Conservation (phyloP, 2,888 invertebrate species). For the Endomychus coccineus region DNA sequence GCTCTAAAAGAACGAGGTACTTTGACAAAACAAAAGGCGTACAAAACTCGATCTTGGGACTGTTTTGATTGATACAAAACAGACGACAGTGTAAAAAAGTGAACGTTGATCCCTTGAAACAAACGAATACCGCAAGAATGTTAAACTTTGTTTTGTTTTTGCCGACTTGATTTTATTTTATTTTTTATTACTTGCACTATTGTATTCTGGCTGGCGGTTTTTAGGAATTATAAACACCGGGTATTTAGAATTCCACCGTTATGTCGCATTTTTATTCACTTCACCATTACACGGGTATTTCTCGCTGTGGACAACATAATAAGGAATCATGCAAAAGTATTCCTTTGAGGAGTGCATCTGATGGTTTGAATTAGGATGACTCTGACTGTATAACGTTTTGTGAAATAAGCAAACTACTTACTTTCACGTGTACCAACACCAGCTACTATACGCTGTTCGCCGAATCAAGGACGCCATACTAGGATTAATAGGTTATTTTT, state of each 20-base stretch:
- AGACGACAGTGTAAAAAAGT: constrained; percentile 40
- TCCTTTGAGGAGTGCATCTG: no score
- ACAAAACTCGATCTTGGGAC: constrained; percentile 30
- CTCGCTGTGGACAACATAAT: constrained; percentile 13
- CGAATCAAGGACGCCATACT: no score
- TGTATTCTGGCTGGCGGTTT: constrained; percentile 33
- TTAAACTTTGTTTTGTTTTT: constrained; percentile 33
- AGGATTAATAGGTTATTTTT: no score
- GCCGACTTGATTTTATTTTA: constrained; percentile 29
- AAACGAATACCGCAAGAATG: constrained; percentile 40
- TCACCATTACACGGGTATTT: constrained; percentile 15
- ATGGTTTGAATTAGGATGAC: no score
- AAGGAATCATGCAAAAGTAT: no score
- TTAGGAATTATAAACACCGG: constrained; percentile 36
- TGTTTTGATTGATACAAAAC: constrained; percentile 43
- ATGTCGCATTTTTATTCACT: constrained; percentile 33
- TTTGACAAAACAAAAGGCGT: constrained; percentile 34
- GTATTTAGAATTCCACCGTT: constrained; percentile 38
- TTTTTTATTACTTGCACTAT: constrained; percentile 32
- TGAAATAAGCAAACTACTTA: no score
- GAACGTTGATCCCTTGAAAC: constrained; percentile 33
- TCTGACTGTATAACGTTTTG: no score
- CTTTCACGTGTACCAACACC: no score
- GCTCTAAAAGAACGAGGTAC: constrained; percentile 33
- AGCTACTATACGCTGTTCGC: no score